phyloP scores from a whole-genome alignment of 2,888 invertebrate species.

The Diloba caeruleocephala region DNA sequence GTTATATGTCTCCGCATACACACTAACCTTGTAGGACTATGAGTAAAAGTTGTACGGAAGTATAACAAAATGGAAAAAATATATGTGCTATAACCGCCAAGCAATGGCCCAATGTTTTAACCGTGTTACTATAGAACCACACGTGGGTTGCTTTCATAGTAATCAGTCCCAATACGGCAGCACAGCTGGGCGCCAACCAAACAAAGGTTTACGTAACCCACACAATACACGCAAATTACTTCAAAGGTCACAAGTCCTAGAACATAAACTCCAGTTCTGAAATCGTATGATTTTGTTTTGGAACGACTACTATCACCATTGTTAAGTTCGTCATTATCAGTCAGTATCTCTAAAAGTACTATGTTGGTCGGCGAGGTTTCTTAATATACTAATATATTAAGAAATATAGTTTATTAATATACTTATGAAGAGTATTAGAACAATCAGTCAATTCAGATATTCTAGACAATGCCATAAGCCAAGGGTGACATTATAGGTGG shows the following conservation, averaged over 20 bases:
- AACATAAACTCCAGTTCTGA: conserved; percentile 6
- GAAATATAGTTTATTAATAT: too few relatives aligned
- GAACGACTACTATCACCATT: background rate
- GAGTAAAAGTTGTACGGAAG: background rate
- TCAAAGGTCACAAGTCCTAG: conserved; percentile 42
- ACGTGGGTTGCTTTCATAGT: conserved; percentile 55
- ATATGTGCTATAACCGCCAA: conserved; percentile 1
- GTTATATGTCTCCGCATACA: too few relatives aligned
- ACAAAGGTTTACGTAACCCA: conserved; percentile 52
- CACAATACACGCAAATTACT: conserved; percentile 49
- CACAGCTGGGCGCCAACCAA: conserved; percentile 58
- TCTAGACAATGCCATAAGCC: too few relatives aligned
- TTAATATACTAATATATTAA: too few relatives aligned
- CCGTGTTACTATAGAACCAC: conserved; percentile 33
- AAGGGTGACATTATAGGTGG: too few relatives aligned
- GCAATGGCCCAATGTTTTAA: conserved; percentile 25
- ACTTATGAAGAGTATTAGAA: too few relatives aligned
- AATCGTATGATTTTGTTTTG: background rate
- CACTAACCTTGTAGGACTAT: too few relatives aligned
- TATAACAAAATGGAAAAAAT: background rate
- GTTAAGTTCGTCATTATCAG: too few relatives aligned
- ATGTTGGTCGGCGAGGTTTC: too few relatives aligned
- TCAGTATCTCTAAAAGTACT: too few relatives aligned
- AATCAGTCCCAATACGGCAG: conserved; percentile 55
- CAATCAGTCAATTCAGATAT: too few relatives aligned